These are phyloP conservation scores for Oryzias sinensis DNA, from an alignment of 2,797 vertebrate genomes.

Conservation along the genomic window DNA sequence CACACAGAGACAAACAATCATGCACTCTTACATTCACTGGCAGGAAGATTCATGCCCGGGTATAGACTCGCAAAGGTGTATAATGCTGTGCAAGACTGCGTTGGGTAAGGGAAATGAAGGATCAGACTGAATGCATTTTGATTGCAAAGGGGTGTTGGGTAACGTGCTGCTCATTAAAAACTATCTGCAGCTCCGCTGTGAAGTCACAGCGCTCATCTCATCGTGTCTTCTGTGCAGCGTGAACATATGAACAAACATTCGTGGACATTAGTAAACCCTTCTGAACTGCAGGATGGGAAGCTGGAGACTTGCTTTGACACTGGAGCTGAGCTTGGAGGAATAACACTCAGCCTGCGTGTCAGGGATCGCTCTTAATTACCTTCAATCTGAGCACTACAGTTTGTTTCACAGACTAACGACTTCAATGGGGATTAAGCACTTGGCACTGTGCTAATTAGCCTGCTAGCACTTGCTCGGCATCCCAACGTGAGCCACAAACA, in stretches of 20 bases:
- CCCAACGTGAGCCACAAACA: constrained; percentile 31
- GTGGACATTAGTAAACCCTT: not conserved
- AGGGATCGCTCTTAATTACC: constrained; percentile 67
- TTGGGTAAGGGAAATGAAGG: not conserved
- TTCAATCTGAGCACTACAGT: constrained; percentile 53
- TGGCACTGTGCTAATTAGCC: constrained; percentile 62
- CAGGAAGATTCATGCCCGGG: not conserved
- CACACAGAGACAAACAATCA: too few relatives aligned
- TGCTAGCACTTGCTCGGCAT: constrained; percentile 41
- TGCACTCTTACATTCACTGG: too few relatives aligned
- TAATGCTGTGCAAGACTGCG: constrained; percentile 9
- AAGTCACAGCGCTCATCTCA: not conserved
- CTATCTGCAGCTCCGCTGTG: not conserved
- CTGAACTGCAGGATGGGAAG: constrained; percentile 7
- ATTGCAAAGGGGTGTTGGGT: constrained; percentile 6
- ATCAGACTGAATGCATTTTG: constrained; percentile 1
- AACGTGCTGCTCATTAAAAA: constrained; percentile 7
- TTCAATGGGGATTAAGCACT: constrained; percentile 65
- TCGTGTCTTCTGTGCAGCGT: not conserved
- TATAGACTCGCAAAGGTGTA: constrained; percentile 20
- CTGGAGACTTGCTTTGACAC: constrained; percentile 27
- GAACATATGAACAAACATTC: not conserved
- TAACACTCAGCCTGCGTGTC: constrained; percentile 49
- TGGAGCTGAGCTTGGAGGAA: constrained; percentile 33
- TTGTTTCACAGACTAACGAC: constrained; percentile 61